A percentile compares a stretch with the other conserved stretches of the same genome.
phyloP scores from a whole-genome alignment of 2,113 vertebrate genomes.

The Oryzias woworae region DNA sequence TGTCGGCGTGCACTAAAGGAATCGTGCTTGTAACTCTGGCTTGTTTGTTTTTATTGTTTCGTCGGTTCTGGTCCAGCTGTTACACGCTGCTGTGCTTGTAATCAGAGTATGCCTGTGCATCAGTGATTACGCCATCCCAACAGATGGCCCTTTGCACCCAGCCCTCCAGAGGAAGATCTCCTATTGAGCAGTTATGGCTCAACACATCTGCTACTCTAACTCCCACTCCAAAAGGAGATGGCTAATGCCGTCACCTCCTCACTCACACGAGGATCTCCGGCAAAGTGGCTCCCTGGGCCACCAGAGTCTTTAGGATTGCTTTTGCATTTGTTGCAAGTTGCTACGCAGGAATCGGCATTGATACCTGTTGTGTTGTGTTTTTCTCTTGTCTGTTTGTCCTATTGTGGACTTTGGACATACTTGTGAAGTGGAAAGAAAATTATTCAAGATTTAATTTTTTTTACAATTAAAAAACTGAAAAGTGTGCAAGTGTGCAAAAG shows the following conservation, averaged over 20 bases:
- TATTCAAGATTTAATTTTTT: no score
- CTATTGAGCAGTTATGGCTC: constrained; percentile 43
- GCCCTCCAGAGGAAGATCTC: constrained; percentile 50
- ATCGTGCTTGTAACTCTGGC: neutral
- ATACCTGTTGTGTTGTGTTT: neutral
- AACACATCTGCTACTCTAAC: constrained; percentile 54
- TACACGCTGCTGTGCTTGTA: constrained; percentile 8
- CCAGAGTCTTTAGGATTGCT: constrained; percentile 29
- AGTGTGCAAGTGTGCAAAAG: no score
- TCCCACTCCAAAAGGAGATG: constrained; percentile 15
- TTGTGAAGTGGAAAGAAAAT: no score
- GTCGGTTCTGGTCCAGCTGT: constrained; percentile 33
- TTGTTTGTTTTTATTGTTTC: constrained; percentile 13
- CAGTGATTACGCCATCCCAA: constrained; percentile 23
- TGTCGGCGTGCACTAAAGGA: constrained; percentile 5
- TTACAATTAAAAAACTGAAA: no score
- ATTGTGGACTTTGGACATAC: no score
- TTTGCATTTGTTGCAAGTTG: constrained; percentile 23
- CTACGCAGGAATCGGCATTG: constrained; percentile 3
- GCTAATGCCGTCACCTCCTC: constrained; percentile 3
- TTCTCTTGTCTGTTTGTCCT: no score
- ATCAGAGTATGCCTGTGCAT: constrained; percentile 20
- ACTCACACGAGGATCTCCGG: neutral
- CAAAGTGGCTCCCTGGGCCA: constrained; percentile 14
- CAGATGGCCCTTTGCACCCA: constrained; percentile 49